A percentile compares a stretch with the other conserved stretches of the same genome.
phyloP scores from a whole-genome alignment of 2,888 invertebrate species.

The Bombylius discolor region DNA sequence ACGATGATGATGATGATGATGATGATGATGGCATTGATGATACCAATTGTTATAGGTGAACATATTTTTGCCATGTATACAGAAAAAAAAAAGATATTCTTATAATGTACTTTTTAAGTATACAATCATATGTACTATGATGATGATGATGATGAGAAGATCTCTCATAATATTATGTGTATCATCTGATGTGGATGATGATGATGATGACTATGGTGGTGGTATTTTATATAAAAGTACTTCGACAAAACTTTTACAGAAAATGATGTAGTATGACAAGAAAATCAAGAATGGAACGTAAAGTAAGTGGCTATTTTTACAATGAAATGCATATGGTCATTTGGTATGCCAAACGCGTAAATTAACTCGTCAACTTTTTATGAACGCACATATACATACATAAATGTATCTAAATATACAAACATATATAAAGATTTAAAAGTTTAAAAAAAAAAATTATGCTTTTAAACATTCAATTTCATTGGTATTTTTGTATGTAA shows the following conservation, averaged over 20 bases:
- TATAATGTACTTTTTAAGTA: too few relatives aligned
- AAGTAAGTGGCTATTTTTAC: background rate
- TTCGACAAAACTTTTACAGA: background rate
- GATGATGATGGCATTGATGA: too few relatives aligned
- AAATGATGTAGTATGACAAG: background rate
- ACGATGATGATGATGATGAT: too few relatives aligned
- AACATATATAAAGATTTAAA: too few relatives aligned
- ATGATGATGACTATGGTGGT: too few relatives aligned
- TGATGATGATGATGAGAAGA: background rate
- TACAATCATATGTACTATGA: too few relatives aligned
- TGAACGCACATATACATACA: slow-evolving; percentile 10
- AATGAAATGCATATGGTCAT: slow-evolving; percentile 12
- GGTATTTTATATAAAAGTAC: background rate
- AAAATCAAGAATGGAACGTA: background rate
- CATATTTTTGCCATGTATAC: too few relatives aligned
- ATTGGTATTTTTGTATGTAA: background rate
- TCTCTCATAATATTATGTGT: background rate
- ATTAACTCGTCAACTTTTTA: slow-evolving; percentile 24
- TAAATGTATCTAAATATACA: background rate
- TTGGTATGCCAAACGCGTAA: slow-evolving; percentile 22
- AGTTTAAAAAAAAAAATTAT: background rate
- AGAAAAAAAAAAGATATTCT: too few relatives aligned
- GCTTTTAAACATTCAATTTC: too few relatives aligned
- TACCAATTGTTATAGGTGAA: too few relatives aligned
- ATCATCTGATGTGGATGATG: background rate